Evolutionary conservation across 2,797 vertebrate species (phyloP).

Genomic region (Sardinella longiceps): DNA sequence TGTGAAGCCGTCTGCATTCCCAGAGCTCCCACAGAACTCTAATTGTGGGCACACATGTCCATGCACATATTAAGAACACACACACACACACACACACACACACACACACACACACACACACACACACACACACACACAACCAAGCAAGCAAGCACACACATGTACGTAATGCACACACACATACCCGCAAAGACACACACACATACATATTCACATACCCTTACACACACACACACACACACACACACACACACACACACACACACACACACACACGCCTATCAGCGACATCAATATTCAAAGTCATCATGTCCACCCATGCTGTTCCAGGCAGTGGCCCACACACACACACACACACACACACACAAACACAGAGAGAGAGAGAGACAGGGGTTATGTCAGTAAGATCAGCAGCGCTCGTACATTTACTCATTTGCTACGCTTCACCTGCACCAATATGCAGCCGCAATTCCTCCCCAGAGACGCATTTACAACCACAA

Average conservation of each 20-base stretch:
- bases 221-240: neutral
- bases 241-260: neutral
- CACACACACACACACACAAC: neutral
- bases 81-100: neutral
- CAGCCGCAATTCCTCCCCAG: conserved; percentile 8
- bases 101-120: neutral
- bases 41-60: conserved; percentile 20
- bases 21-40: conserved; percentile 53
- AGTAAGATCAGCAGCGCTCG: neutral
- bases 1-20: conserved; percentile 48
- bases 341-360: too few species aligned
- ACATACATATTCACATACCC: neutral
- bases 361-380: too few species aligned
- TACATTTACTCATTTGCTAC: neutral
- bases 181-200: neutral
- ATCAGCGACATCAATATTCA: conserved; percentile 15
- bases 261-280: conserved; percentile 5
- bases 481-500: neutral
- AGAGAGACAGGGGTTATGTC: neutral
- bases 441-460: neutral
- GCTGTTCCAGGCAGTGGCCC: neutral
- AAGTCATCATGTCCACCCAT: conserved; percentile 7
- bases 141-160: neutral
- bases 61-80: neutral
- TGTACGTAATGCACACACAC: neutral